Evolutionary conservation across 1,140 invertebrate genomes (phyloP).

Genomic region (Lepidurus apus): DNA sequence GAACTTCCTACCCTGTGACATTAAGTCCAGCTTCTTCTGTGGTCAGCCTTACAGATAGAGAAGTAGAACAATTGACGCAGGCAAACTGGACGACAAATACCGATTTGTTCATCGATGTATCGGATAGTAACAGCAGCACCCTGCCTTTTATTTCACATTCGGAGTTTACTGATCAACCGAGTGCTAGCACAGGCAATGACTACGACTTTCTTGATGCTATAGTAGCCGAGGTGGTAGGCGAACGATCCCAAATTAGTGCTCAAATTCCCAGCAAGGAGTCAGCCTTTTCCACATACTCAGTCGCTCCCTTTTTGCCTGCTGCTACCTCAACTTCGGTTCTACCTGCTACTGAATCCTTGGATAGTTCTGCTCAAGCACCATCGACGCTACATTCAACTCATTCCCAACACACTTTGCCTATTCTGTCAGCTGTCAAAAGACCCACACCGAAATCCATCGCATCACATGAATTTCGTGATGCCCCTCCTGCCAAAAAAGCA

Average conservation of each 20-base stretch:
- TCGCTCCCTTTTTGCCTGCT: neutral
- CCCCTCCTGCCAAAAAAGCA: neutral
- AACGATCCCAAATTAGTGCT: neutral
- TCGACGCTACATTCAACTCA: neutral
- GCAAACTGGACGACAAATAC: neutral
- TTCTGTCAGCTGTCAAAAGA: neutral
- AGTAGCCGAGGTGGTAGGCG: neutral
- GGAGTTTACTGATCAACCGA: neutral
- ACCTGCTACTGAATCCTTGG: neutral
- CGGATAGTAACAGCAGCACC: neutral
- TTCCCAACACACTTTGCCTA: neutral
- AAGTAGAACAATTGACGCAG: neutral
- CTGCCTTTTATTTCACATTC: neutral
- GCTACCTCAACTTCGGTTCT: neutral
- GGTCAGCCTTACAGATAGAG: neutral
- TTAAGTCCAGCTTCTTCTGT: neutral
- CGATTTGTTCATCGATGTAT: neutral
- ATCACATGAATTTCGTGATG: neutral
- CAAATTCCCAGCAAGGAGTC: conserved; percentile 6
- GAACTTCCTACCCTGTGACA: neutral
- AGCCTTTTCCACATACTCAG: neutral
- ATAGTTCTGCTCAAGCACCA: neutral
- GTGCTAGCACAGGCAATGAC: neutral
- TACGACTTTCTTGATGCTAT: conserved; percentile 1
- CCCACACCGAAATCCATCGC: neutral